phyloP scores from a whole-genome alignment of 2,797 vertebrate species.

The Typhlichthys eigenmanni region DNA sequence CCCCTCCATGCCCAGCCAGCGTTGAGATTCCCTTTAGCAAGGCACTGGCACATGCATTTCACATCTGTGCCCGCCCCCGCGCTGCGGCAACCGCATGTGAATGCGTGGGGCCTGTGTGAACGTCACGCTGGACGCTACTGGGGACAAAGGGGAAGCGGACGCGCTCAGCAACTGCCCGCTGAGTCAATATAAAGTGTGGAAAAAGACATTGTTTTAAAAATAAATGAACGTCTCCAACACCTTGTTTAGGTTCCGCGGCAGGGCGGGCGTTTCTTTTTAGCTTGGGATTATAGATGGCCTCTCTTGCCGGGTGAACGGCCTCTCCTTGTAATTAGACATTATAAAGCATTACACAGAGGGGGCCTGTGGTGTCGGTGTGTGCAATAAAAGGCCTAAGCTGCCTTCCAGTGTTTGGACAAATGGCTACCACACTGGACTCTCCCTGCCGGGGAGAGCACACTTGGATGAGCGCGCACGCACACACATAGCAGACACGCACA shows the following conservation, averaged over 20 bases:
- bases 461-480: slow-evolving; percentile 20
- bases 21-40: slow-evolving; percentile 4
- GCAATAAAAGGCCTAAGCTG: slow-evolving; percentile 58
- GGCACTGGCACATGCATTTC: background rate
- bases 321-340: slow-evolving; percentile 63
- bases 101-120: slow-evolving; percentile 8
- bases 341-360: slow-evolving; percentile 53
- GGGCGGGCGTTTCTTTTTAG: slow-evolving; percentile 51
- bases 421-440: slow-evolving; percentile 55
- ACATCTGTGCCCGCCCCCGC: background rate
- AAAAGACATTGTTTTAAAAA: slow-evolving; percentile 38
- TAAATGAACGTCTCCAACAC: slow-evolving; percentile 42
- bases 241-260: slow-evolving; percentile 52
- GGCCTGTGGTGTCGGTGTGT: slow-evolving; percentile 58
- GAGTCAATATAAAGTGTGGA: slow-evolving; percentile 46
- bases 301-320: slow-evolving; percentile 32
- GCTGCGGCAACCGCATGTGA: too few relatives aligned
- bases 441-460: slow-evolving; percentile 27
- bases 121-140: slow-evolving; percentile 16
- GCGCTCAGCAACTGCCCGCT: slow-evolving; percentile 22
- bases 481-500: slow-evolving; percentile 20
- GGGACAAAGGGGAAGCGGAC: slow-evolving; percentile 11
- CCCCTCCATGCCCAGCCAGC: background rate
- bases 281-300: slow-evolving; percentile 53
- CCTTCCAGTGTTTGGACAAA: slow-evolving; percentile 64